Base-by-base conservation (phyloP, 2,888 invertebrate genomes). In the Perizoma flavofasciatum region DNA sequence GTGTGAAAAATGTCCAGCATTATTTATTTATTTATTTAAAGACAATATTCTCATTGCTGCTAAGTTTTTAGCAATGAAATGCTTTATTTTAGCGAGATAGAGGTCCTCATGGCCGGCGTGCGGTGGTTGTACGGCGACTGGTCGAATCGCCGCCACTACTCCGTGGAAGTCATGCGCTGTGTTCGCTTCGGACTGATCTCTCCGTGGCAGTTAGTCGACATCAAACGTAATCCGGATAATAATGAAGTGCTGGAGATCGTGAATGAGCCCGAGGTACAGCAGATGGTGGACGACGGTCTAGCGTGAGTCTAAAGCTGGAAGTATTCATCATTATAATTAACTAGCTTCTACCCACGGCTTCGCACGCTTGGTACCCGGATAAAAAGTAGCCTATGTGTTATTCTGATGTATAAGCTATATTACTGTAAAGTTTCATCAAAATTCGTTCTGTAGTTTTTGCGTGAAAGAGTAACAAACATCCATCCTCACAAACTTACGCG, bases 211-310 rank as follows among this genome's bases (percentile, higher is more conserved):
- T 90, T 97, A 35, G 95, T 96, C 0, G 96, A 96, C 64, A 94
- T 97, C 49, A 95, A 95, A 69, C 91, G 95, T 33, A 96, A 95
- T 77, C 94, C 95, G 0, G 95, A 95, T 74, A 95, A 95, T 73
- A 93, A 94, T 0, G 96, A 96, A 74, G 94, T 97, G 67, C 88
- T 95, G 69, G 94, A 95, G 63, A 88, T 96, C 7, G 94, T 95
- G 57, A 93, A 94, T 56, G 93, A 94, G 68, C 88, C 94, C 0
- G 94, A 94, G 66, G 94, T 97, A 11, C 95, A 95, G 72, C 95
- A 95, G 75, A 95, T 96, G 94, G 94, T 97, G 11, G 96, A 96
- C 73, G 96, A 96, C 75, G 96, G 96, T 33, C 90, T 97, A 34
- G 95, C 96, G 96, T 96, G 85, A 93, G 94, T 89, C 22, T 22